Base-by-base conservation (phyloP, 2,888 invertebrate species). In the Caenorhabditis sp. region DNA sequence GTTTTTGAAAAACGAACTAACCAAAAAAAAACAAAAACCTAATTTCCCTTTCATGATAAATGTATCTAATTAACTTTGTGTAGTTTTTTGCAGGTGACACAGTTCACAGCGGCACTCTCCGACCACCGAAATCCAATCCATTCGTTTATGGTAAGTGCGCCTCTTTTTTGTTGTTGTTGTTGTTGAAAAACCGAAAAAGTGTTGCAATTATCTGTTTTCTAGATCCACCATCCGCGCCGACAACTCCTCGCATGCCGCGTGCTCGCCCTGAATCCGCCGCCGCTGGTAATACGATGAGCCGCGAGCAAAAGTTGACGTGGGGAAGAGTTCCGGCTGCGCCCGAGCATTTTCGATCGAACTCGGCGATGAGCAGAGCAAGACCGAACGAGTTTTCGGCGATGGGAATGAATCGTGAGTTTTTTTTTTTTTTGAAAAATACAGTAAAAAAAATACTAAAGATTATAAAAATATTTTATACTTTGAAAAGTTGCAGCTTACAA, bases 291-390 rank as follows among this genome's bases (percentile, higher is more conserved):
- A n/a, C 74, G 12, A 74, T 74, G 74, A 70, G 54, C 0, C 36
- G 74, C 36, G 73, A 73, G 52, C 66, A 69, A 54, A 74, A 70
- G 49, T 36, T 70, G 21, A 74, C 74, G 7, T 74, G 74, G 74
- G 74, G 74, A 25, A 54, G 70, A 49, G 60, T 58, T 31, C 58
- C 58, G 27, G 17, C 5, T 36, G 31, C 12, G n/a, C 61, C 60
- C 63, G 50, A 36, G 17, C 74, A 74, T 50, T 67, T 63, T 23
- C 50, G 74, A 64, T 74, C 74, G 3, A 70, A 67, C 1, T 74
- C 74, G 12, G 63, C 74, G 21, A 74, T 74, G 74, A 66, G 74
- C 27, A 65, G 65, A 25, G 68, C 65, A 36, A 31, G 59, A 23
- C 63, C 60, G 8, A 69, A 67, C 53, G 74, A 74, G 26, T 74